Evolutionary conservation across 2,113 vertebrate genomes (phyloP).

Genomic region (Sinocyclocheilus grahami): DNA sequence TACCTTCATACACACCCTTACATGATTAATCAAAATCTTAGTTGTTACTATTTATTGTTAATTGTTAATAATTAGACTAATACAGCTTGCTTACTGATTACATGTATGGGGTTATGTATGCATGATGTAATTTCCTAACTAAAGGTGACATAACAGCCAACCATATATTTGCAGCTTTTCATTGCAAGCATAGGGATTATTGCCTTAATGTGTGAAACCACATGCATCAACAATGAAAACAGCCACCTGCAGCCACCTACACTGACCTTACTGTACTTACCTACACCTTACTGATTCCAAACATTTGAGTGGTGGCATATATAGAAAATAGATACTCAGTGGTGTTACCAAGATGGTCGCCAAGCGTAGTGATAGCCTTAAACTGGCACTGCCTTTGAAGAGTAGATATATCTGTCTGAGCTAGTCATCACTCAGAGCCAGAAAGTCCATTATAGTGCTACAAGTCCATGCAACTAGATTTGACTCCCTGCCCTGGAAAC

Average conservation of each 20-base stretch:
- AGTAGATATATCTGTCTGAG: not conserved
- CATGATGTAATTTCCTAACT: not conserved
- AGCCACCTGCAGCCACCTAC: not conserved
- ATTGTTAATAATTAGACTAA: not conserved
- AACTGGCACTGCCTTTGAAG: not conserved
- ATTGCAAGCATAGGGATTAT: not conserved
- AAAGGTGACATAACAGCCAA: not conserved
- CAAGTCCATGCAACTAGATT: not conserved
- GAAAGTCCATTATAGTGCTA: not conserved
- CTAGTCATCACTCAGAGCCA: not conserved
- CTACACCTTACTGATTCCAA: not conserved
- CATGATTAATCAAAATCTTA: not conserved
- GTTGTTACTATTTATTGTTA: not conserved
- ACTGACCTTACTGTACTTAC: too few relatives aligned
- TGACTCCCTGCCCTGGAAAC: not conserved
- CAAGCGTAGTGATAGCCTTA: not conserved
- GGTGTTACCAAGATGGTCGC: not conserved
- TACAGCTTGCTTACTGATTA: not conserved
- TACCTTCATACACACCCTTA: constrained; percentile 12
- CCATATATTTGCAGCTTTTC: not conserved
- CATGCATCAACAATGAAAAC: not conserved
- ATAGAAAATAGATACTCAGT: not conserved
- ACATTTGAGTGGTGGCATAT: not conserved
- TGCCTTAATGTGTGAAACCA: not conserved
- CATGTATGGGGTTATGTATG: not conserved